Conservation (phyloP, 35 echinoderm and acorn worm genomes). For the Diadema setosum region DNA sequence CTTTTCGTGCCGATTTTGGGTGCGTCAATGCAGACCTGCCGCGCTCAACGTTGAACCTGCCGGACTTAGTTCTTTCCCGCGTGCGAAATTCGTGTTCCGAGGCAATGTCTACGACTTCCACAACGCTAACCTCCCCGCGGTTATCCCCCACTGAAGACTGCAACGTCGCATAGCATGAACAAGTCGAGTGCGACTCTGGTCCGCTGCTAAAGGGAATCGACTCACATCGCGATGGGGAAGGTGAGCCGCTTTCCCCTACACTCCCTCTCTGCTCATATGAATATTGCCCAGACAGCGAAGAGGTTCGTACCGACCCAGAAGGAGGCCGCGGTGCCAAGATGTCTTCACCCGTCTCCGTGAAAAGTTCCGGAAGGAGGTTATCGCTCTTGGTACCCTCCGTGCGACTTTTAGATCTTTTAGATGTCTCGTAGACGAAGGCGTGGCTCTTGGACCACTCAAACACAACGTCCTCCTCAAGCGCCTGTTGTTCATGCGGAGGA, state of each 20-base stretch:
- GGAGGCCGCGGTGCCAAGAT: background rate
- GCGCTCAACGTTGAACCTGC: background rate
- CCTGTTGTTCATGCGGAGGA: background rate
- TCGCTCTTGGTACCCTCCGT: background rate
- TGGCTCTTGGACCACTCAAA: background rate
- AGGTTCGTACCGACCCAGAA: background rate
- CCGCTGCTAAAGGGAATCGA: background rate
- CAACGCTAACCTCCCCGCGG: no score
- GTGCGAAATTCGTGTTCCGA: background rate
- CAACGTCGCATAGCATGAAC: background rate
- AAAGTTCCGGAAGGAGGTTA: background rate
- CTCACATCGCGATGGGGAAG: background rate
- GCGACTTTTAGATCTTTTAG: background rate
- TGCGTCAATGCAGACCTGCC: background rate
- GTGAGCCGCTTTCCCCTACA: background rate
- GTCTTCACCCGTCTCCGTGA: background rate
- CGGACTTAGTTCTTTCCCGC: constrained; percentile 5
- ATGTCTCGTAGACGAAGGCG: background rate
- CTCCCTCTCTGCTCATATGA: background rate
- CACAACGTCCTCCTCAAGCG: background rate
- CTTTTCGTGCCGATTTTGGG: constrained; percentile 34
- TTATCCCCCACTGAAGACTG: background rate
- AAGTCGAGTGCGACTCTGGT: background rate
- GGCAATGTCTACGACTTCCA: background rate
- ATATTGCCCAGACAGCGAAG: background rate